Evolutionary conservation across 2,113 vertebrate genomes (phyloP).

Genomic region (Tinamus guttatus): DNA sequence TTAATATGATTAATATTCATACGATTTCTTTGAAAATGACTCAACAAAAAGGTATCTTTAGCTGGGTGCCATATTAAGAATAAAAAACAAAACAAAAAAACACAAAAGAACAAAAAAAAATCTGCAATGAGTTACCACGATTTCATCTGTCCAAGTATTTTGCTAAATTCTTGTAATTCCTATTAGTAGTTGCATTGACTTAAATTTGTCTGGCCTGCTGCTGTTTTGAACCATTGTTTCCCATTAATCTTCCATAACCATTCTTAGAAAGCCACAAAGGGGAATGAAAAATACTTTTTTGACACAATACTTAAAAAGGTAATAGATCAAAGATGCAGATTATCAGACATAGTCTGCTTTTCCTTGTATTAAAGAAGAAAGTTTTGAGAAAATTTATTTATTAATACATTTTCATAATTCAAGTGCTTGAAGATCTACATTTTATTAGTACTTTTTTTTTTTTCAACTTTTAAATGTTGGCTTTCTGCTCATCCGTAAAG

Average conservation of each 20-base stretch:
- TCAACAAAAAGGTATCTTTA: slow-evolving; percentile 48
- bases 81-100: not conserved
- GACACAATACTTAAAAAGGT: slow-evolving; percentile 8
- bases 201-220: not conserved
- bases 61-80: slow-evolving; percentile 19
- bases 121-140: not conserved
- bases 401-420: not conserved
- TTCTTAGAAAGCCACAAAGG: slow-evolving; percentile 14
- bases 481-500: not conserved
- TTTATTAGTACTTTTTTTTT: not conserved
- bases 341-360: not conserved
- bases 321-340: slow-evolving; percentile 26
- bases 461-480: not conserved
- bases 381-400: not conserved
- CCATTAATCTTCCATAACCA: slow-evolving; percentile 21
- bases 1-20: not conserved
- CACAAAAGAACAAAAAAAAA: too few species aligned
- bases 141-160: not conserved
- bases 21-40: slow-evolving; percentile 49
- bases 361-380: not conserved
- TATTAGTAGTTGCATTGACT: not conserved
- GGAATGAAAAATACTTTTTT: slow-evolving; percentile 19
- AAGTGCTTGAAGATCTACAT: not conserved
- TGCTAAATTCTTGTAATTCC: not conserved
- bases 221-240: not conserved